phyloP scores from a whole-genome alignment of 1,140 invertebrate species.

The Drosophila simulans region DNA sequence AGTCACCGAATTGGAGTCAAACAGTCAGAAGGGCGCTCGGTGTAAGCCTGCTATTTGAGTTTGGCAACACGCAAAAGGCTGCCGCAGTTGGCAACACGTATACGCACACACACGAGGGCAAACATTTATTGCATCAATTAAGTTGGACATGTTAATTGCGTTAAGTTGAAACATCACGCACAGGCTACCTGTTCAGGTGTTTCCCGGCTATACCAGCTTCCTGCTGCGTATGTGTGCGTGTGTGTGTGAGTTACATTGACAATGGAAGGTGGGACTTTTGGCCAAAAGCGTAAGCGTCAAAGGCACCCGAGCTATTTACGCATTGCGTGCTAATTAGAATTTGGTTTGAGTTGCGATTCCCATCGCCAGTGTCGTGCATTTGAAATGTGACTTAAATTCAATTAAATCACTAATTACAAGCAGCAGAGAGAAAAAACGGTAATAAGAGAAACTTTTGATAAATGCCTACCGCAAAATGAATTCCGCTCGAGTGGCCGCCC shows the following conservation, averaged over 20 bases:
- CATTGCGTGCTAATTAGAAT: conserved; percentile 67
- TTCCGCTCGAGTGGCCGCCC: conserved; percentile 12
- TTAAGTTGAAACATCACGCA: conserved; percentile 82
- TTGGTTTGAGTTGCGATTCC: conserved; percentile 38
- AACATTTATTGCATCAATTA: conserved; percentile 84
- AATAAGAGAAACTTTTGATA: conserved; percentile 26
- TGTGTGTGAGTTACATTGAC: conserved; percentile 37
- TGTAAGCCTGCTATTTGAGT: conserved; percentile 60
- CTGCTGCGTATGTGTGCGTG: conserved; percentile 18
- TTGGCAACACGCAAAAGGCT: conserved; percentile 75
- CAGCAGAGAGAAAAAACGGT: background rate
- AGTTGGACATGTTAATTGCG: conserved; percentile 83
- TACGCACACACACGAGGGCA: conserved; percentile 47
- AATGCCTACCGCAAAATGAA: conserved; percentile 14
- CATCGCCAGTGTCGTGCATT: conserved; percentile 21
- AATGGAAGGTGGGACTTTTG: conserved; percentile 33
- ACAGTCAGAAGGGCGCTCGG: conserved; percentile 32
- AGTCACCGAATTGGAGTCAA: conserved; percentile 20
- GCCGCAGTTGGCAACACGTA: conserved; percentile 68
- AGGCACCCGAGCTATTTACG: conserved; percentile 60
- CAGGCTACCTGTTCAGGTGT: conserved; percentile 47
- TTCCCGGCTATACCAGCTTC: conserved; percentile 11
- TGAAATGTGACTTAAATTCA: conserved; percentile 62
- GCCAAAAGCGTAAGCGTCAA: conserved; percentile 52
- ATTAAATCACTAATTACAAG: conserved; percentile 44